Evolutionary conservation across 2,888 invertebrate genomes (phyloP), one percentile per base, ranked within the genome.

Genomic region (Rhabditoides inermis): DNA sequence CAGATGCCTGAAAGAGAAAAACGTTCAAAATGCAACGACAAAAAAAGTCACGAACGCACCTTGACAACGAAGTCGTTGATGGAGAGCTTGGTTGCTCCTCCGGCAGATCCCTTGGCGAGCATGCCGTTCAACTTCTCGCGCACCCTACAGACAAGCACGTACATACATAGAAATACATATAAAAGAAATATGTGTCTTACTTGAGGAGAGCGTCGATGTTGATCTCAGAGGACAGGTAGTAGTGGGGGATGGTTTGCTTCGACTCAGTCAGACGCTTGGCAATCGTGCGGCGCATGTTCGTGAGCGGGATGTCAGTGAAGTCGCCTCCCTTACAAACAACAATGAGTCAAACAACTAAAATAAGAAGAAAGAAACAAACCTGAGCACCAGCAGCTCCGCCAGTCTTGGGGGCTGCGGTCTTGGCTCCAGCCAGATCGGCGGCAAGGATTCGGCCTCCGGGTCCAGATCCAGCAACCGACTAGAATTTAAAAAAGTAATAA

Each of bases 211-310:
- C 77, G 75, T 94, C 91, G 71, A 95, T 84, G 72, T 86, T 84
- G 53, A 90, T 83, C 51, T 94, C 90, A 39, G 86, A 83, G 0
- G 87, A 84, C 2, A 95, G 81, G 78, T 98, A 99, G 79, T 95
- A 99, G 78, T 99, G 98, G 3, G 98, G 98, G 76, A 98, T 88
- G 45, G 85, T 86, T 23, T 64, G 60, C 49, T 85, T 85, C 15
- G 85, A 84, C 75, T 84, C 82, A 23, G 83, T 81, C 15, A 85
- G 79, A 61, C 85, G 78, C 72, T 84, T 84, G 2, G 85, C 85
- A 64, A 85, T 85, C 12, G 83, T 82, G 12, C 59, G 49, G 40
- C 63, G 45, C 66, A 66, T 66, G 50, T 66, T 66, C 28, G 60
- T 51, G 25, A 66, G 53, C 41, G 58, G 59, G 46, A 66, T 49